Evolutionary conservation across 2,888 invertebrate genomes (phyloP).

Genomic region (Julus scandinavius): DNA sequence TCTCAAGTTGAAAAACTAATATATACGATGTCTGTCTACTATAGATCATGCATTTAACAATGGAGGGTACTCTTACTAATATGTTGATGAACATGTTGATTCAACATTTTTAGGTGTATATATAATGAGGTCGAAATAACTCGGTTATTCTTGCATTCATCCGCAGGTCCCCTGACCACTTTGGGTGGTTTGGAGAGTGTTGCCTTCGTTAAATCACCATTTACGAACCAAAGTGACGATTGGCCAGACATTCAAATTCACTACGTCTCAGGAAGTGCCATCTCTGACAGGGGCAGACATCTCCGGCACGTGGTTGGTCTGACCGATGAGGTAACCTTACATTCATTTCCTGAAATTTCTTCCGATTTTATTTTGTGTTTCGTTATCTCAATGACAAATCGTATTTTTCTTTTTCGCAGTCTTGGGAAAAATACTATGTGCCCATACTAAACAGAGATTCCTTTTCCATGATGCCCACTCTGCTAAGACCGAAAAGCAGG

Average conservation of each 20-base stretch:
- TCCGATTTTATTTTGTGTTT: neutral
- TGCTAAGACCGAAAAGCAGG: conserved; percentile 79
- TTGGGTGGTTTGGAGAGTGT: conserved; percentile 87
- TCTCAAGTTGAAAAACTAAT: neutral
- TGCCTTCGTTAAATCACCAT: conserved; percentile 86
- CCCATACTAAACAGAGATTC: conserved; percentile 76
- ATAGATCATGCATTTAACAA: too few species aligned
- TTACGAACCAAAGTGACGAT: conserved; percentile 77
- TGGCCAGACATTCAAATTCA: conserved; percentile 91
- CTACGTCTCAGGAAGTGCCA: conserved; percentile 84
- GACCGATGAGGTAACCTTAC: conserved; percentile 55
- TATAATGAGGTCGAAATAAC: too few species aligned
- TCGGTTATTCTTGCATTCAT: neutral
- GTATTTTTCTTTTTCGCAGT: conserved; percentile 57
- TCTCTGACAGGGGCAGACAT: conserved; percentile 77
- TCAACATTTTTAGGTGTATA: too few species aligned
- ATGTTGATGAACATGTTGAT: too few species aligned
- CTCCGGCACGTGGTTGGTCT: conserved; percentile 68
- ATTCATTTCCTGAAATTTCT: neutral
- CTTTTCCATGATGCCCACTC: conserved; percentile 79
- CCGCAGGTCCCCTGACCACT: conserved; percentile 76
- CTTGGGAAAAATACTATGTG: conserved; percentile 70
- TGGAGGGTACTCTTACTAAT: too few species aligned
- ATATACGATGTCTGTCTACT: too few species aligned
- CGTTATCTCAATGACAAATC: neutral